A percentile compares a stretch with the other conserved stretches of the same genome.
phyloP scores from a whole-genome alignment of 2,888 invertebrate species.

The Muschampia plurimacula region DNA sequence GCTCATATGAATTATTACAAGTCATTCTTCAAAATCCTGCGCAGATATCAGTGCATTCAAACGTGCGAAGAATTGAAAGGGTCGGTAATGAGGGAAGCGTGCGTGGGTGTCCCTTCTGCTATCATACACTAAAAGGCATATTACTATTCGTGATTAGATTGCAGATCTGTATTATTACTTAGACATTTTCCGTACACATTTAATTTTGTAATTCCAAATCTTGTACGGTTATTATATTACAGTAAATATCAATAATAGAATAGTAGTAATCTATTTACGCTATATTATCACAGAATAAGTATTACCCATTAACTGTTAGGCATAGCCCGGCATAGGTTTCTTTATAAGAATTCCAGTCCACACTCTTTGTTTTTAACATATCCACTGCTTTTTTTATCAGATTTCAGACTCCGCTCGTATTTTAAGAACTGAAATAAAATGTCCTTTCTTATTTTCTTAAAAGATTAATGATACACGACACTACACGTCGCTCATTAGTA shows the following conservation, averaged over 20 bases:
- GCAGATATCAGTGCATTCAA: conserved; percentile 70
- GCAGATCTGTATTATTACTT: conserved; percentile 15
- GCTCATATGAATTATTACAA: conserved; percentile 56
- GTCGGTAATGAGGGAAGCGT: conserved; percentile 53
- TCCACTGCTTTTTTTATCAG: neutral
- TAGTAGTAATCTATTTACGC: too few species aligned
- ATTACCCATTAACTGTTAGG: too few species aligned
- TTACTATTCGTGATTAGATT: conserved; percentile 25
- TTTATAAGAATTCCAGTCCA: too few species aligned
- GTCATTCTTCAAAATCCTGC: conserved; percentile 66
- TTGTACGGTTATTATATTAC: neutral
- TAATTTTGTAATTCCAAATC: neutral
- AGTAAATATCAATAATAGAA: neutral
- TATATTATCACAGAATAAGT: too few species aligned
- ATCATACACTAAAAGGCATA: conserved; percentile 30
- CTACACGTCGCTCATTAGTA: conserved; percentile 8
- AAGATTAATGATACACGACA: conserved; percentile 19
- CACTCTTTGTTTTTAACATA: neutral
- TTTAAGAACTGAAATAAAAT: conserved; percentile 14
- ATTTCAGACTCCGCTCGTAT: conserved; percentile 1
- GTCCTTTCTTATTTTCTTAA: conserved; percentile 10
- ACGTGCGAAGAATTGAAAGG: conserved; percentile 66
- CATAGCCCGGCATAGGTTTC: too few species aligned
- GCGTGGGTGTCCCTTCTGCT: conserved; percentile 40
- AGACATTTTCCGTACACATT: neutral